Conservation (phyloP, 2,888 invertebrate genomes). For the Cosmorhoe ocellata region DNA sequence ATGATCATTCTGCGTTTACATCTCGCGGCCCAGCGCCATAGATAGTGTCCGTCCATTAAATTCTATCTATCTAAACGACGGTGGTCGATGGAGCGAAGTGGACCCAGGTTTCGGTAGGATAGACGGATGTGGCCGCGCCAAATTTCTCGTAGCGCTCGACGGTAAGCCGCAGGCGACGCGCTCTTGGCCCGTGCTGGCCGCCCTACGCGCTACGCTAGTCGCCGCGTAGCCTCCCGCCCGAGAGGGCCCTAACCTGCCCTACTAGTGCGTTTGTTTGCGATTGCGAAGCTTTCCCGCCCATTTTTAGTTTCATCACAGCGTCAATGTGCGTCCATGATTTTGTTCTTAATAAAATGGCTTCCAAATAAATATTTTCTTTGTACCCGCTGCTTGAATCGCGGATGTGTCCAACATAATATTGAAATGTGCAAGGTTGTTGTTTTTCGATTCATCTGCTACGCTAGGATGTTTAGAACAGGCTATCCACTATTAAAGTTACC, state of each 20-base stretch:
- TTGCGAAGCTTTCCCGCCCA: neutral
- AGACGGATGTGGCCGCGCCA: slow-evolving; percentile 36
- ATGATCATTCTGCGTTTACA: too few relatives aligned
- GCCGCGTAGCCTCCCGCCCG: neutral
- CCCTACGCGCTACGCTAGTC: slow-evolving; percentile 10
- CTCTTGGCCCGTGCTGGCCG: slow-evolving; percentile 4
- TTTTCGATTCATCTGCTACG: too few relatives aligned
- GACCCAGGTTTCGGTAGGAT: slow-evolving; percentile 35
- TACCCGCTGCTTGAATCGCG: too few relatives aligned
- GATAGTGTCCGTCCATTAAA: slow-evolving; percentile 19
- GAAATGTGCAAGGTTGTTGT: too few relatives aligned
- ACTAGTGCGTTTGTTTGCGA: slow-evolving; percentile 5
- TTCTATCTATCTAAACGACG: slow-evolving; percentile 41
- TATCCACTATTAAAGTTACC: too few relatives aligned
- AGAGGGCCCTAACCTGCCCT: neutral
- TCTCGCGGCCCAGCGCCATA: too few relatives aligned
- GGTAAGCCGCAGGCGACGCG: slow-evolving; percentile 13
- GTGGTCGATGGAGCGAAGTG: slow-evolving; percentile 44
- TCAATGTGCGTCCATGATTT: neutral
- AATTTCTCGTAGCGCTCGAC: slow-evolving; percentile 11
- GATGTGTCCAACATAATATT: too few relatives aligned
- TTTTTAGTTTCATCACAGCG: neutral
- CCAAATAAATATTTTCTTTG: too few relatives aligned
- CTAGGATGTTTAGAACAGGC: too few relatives aligned
- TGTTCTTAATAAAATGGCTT: too few relatives aligned